Evolutionary conservation across 23 tunicate species (phyloP).

Genomic region (Aplidium turbinatum): DNA sequence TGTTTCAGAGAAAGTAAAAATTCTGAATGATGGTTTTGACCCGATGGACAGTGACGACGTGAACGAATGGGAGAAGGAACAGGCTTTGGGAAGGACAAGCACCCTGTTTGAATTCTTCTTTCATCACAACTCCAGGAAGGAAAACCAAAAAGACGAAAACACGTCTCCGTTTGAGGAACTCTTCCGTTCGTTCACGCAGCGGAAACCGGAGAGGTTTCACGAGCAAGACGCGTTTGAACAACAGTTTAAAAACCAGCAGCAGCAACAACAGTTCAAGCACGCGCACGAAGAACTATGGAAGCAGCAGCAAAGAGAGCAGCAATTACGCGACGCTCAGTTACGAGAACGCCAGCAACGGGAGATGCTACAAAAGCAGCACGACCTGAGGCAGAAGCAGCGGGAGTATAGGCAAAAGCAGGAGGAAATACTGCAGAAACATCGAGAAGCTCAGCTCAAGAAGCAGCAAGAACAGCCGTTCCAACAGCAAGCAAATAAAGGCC

Average conservation of each 20-base stretch:
- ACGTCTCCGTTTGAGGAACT: constrained; percentile 53
- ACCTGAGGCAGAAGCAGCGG: constrained; percentile 5
- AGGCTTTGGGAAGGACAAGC: constrained; percentile 21
- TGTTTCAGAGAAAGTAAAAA: constrained; percentile 53
- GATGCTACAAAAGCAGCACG: background rate
- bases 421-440: constrained; percentile 6
- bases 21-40: constrained; percentile 78
- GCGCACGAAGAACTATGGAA: constrained; percentile 5
- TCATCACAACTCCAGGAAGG: constrained; percentile 17
- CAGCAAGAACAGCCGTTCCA: background rate
- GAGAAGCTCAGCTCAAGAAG: constrained; percentile 3
- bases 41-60: constrained; percentile 81
- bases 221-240: constrained; percentile 36
- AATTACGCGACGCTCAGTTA: background rate
- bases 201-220: background rate
- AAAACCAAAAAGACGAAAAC: constrained; percentile 22
- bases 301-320: background rate
- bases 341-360: constrained; percentile 6
- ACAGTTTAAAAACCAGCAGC: constrained; percentile 25
- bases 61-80: constrained; percentile 72
- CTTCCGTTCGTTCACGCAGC: constrained; percentile 25
- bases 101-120: constrained; percentile 65
- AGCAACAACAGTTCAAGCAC: background rate
- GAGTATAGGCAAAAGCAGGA: background rate
- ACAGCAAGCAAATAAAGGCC: background rate